A percentile compares a stretch with the other conserved stretches of the same genome.
Conservation (phyloP, 2,888 invertebrate genomes). For the Piscicola geometra region DNA sequence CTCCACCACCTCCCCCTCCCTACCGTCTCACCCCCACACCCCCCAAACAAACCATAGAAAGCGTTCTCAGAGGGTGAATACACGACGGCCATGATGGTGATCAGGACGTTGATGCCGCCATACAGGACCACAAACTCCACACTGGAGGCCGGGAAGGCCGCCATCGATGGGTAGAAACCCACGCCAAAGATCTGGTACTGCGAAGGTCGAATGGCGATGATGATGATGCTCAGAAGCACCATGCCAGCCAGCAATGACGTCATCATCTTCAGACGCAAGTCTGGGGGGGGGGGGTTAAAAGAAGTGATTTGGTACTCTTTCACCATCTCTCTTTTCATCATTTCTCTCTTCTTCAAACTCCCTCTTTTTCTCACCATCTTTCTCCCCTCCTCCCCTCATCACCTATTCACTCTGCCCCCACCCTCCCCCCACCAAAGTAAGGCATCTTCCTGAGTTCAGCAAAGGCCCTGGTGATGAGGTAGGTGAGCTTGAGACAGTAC, state of each 20-base stretch:
- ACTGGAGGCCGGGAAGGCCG: conserved; percentile 81
- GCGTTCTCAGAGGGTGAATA: conserved; percentile 79
- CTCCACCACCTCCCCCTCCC: too few species aligned
- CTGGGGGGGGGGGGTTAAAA: conserved; percentile 64
- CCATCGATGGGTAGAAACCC: conserved; percentile 77
- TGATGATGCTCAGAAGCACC: conserved; percentile 67
- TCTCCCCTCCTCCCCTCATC: too few species aligned
- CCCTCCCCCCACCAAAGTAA: conserved; percentile 75
- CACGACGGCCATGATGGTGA: conserved; percentile 87
- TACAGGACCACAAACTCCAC: conserved; percentile 93
- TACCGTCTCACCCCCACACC: not conserved
- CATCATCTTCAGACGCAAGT: conserved; percentile 82
- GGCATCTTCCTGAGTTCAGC: conserved; percentile 93
- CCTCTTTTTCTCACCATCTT: too few species aligned
- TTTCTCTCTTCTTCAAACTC: too few species aligned
- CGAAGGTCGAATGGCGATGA: conserved; percentile 75
- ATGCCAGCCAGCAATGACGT: conserved; percentile 80
- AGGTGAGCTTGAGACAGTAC: conserved; percentile 77
- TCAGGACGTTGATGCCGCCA: conserved; percentile 84
- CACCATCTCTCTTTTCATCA: not conserved
- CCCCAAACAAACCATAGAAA: conserved; percentile 68
- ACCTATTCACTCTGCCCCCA: not conserved
- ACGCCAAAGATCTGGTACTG: conserved; percentile 57
- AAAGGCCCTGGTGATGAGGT: conserved; percentile 81
- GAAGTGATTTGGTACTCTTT: not conserved